phyloP scores from a whole-genome alignment of 1,140 invertebrate species.

The Pristionchus pacificus region DNA sequence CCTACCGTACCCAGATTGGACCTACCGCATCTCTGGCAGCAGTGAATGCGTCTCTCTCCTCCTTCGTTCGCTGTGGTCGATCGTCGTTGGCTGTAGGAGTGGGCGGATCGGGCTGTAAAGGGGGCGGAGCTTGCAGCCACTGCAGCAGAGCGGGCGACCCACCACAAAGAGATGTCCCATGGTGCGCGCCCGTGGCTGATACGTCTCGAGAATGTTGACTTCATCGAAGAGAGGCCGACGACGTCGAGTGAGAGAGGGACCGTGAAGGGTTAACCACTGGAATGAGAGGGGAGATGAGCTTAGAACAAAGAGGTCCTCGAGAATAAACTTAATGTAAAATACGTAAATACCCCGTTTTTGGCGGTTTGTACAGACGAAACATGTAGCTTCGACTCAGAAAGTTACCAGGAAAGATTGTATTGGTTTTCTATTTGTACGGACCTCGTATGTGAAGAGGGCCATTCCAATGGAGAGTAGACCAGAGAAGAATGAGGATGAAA shows the following conservation, averaged over 20 bases:
- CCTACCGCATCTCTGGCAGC: conserved; percentile 37
- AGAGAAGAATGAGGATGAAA: not conserved
- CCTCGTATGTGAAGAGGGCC: not conserved
- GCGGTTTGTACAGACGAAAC: too few relatives aligned
- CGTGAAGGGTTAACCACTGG: conserved; percentile 38
- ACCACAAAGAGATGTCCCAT: conserved; percentile 42
- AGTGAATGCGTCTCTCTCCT: conserved; percentile 36
- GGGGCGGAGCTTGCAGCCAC: conserved; percentile 7
- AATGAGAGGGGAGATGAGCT: not conserved
- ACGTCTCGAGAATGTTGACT: conserved; percentile 45
- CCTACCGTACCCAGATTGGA: not conserved
- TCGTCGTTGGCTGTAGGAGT: conserved; percentile 31
- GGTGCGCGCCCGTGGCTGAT: conserved; percentile 43
- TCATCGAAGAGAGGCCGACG: conserved; percentile 45
- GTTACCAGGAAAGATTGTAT: too few relatives aligned
- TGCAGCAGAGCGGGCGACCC: not conserved
- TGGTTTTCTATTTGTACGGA: too few relatives aligned
- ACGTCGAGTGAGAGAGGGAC: conserved; percentile 27
- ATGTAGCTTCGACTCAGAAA: too few relatives aligned
- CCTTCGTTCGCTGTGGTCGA: conserved; percentile 13
- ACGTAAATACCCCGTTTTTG: too few relatives aligned
- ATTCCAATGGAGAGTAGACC: not conserved
- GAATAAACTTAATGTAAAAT: too few relatives aligned
- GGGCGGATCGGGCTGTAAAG: conserved; percentile 41
- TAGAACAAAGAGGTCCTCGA: not conserved